These are phyloP conservation scores for Ptilorrhoa leucosticta DNA, from an alignment of 2,113 vertebrate species.

Conservation along the genomic window DNA sequence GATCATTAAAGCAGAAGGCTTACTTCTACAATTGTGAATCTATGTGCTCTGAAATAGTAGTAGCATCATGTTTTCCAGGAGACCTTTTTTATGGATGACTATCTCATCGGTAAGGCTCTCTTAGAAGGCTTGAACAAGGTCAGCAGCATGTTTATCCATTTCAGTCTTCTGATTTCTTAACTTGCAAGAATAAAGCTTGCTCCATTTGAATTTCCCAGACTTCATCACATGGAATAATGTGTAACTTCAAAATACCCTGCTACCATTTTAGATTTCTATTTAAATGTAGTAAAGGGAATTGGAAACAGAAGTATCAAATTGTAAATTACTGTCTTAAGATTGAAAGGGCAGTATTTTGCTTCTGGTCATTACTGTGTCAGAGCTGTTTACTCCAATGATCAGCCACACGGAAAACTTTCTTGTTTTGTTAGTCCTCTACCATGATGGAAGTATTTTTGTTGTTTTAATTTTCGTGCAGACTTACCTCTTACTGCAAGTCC, in stretches of 20 bases:
- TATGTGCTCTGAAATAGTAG: slow-evolving; percentile 55
- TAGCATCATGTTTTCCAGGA: slow-evolving; percentile 64
- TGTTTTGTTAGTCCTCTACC: background rate
- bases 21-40: slow-evolving; percentile 34
- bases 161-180: slow-evolving; percentile 33
- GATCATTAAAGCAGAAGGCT: slow-evolving; percentile 23
- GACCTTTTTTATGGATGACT: slow-evolving; percentile 58
- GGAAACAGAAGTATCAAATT: background rate
- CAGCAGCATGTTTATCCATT: slow-evolving; percentile 47
- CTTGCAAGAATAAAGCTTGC: slow-evolving; percentile 9
- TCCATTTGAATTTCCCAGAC: background rate
- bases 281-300: background rate
- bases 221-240: background rate
- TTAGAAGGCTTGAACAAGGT: slow-evolving; percentile 47
- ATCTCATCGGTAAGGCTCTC: slow-evolving; percentile 61
- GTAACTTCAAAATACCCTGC: background rate
- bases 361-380: background rate
- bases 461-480: background rate
- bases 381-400: background rate
- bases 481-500: background rate
- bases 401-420: background rate
- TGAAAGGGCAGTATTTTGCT: background rate
- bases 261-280: background rate
- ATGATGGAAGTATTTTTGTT: background rate
- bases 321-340: background rate